A percentile compares a stretch with the other conserved stretches of the same genome.
Conservation (phyloP, 2,888 invertebrate species). For the Anarsia innoxiella region DNA sequence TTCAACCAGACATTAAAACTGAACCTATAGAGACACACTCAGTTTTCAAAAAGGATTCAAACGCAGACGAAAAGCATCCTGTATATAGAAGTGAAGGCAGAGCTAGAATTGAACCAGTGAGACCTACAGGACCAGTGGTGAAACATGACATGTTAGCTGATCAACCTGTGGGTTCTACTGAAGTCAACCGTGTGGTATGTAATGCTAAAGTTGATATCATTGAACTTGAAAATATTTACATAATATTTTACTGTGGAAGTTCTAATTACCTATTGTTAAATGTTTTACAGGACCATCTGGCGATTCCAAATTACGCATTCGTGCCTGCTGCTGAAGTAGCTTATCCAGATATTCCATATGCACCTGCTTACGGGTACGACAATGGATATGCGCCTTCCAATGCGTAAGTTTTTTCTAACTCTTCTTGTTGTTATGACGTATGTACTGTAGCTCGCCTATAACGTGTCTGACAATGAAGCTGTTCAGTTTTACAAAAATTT, state of each 20-base stretch:
- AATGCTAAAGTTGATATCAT: too few species aligned
- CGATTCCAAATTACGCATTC: constrained; percentile 41
- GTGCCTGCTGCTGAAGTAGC: constrained; percentile 41
- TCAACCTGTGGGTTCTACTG: constrained; percentile 30
- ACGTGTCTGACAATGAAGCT: background rate
- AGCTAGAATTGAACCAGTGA: constrained; percentile 48
- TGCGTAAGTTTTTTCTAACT: too few species aligned
- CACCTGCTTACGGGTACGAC: constrained; percentile 57
- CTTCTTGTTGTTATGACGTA: too few species aligned
- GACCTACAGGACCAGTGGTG: constrained; percentile 38
- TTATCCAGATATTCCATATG: constrained; percentile 60
- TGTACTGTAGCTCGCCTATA: too few species aligned
- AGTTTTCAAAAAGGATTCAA: constrained; percentile 34
- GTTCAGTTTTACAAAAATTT: too few species aligned
- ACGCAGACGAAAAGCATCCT: constrained; percentile 38
- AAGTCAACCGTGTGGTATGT: constrained; percentile 54
- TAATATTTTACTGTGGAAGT: too few species aligned
- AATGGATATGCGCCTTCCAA: constrained; percentile 37
- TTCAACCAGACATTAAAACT: constrained; percentile 36
- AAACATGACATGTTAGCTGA: constrained; percentile 62
- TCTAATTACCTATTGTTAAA: background rate
- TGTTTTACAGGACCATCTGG: constrained; percentile 43
- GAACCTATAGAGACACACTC: constrained; percentile 34
- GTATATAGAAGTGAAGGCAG: constrained; percentile 48
- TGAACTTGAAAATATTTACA: too few species aligned